phyloP scores from a whole-genome alignment of 2,888 invertebrate genomes.

The Melanostoma scalare region DNA sequence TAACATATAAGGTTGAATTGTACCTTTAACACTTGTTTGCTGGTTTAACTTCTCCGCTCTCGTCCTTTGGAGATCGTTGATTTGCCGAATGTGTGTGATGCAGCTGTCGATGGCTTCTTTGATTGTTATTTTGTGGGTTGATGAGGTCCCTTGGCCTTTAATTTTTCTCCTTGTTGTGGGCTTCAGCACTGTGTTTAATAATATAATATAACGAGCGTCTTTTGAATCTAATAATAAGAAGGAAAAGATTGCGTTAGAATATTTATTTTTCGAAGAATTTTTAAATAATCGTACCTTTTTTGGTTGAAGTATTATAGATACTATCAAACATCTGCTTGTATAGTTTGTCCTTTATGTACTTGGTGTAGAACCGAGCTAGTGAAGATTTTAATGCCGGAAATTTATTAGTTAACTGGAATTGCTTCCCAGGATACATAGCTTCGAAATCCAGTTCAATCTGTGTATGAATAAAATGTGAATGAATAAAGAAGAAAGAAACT shows the following conservation, averaged over 20 bases:
- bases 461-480: too few relatives aligned
- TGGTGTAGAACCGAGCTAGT: not conserved
- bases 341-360: slow-evolving; percentile 2
- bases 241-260: too few relatives aligned
- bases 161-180: not conserved
- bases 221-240: not conserved
- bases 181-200: not conserved
- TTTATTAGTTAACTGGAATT: not conserved
- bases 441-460: slow-evolving; percentile 5
- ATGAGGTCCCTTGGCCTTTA: not conserved
- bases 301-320: too few relatives aligned
- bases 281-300: too few relatives aligned
- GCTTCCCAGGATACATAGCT: not conserved
- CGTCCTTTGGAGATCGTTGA: not conserved
- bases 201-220: not conserved
- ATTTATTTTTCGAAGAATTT: too few relatives aligned
- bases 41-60: not conserved
- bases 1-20: slow-evolving; percentile 11
- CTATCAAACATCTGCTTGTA: not conserved
- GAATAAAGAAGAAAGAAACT: too few relatives aligned
- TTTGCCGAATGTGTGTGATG: too few relatives aligned
- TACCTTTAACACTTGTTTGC: not conserved
- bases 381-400: not conserved
- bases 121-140: not conserved
- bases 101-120: not conserved